Percentiles rank a stretch among this genome's conserved stretches.
These are phyloP conservation scores for Kryphioiulus occultus DNA, from an alignment of 2,888 invertebrate species.

Conservation along the genomic window DNA sequence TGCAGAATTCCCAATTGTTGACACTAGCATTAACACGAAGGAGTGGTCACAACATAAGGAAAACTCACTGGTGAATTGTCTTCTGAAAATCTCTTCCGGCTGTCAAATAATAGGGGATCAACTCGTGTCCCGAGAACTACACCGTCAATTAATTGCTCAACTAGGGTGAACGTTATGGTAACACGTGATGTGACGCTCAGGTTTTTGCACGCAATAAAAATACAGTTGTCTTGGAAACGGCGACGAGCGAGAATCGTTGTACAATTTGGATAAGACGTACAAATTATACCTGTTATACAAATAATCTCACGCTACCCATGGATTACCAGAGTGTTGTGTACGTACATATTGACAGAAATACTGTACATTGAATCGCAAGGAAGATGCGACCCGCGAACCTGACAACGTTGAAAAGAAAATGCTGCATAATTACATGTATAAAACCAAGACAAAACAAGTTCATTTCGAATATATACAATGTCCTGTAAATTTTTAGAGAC, in stretches of 20 bases:
- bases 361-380: background rate
- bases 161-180: conserved; percentile 32
- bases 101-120: conserved; percentile 10
- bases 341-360: background rate
- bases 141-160: conserved; percentile 44
- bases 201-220: conserved; percentile 46
- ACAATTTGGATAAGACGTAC: conserved; percentile 6
- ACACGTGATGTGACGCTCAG: conserved; percentile 44
- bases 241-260: conserved; percentile 2
- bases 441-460: too few relatives aligned
- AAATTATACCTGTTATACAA: background rate
- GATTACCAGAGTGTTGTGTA: background rate
- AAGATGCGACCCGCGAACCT: background rate
- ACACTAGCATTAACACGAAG: background rate
- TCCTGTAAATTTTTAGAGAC: too few relatives aligned
- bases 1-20: background rate
- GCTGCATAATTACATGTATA: background rate
- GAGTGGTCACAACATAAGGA: background rate
- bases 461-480: too few relatives aligned
- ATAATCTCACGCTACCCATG: background rate
- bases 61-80: background rate
- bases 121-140: conserved; percentile 18
- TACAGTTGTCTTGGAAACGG: conserved; percentile 42
- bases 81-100: background rate
- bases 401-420: background rate